Percentiles rank a stretch among this genome's conserved stretches.
phyloP scores from a whole-genome alignment of 2,797 vertebrate species.

The Acridotheres tristis region DNA sequence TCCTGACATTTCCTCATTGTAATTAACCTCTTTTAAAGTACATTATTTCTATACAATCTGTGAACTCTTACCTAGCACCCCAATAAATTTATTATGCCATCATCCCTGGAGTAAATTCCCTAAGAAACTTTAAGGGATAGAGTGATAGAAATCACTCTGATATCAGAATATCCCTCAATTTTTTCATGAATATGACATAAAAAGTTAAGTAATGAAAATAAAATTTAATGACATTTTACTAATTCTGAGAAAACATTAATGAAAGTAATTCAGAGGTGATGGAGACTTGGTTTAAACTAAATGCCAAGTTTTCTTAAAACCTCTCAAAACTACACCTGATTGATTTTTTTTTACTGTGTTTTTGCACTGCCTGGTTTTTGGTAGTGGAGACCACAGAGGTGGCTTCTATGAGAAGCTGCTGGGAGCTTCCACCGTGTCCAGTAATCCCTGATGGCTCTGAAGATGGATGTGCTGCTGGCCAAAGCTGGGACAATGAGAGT shows the following conservation, averaged over 20 bases:
- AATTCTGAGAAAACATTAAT: neutral
- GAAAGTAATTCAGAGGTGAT: slow-evolving; percentile 1
- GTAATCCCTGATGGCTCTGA: neutral
- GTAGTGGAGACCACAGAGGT: too few species aligned
- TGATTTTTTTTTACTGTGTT: neutral
- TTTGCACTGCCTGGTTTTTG: neutral
- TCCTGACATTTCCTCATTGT: neutral
- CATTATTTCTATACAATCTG: neutral
- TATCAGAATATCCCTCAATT: neutral
- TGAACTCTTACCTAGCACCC: neutral
- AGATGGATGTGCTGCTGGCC: neutral
- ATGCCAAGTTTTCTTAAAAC: neutral
- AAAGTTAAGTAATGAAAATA: neutral
- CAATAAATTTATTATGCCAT: neutral
- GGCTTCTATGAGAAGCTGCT: neutral
- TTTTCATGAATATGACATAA: neutral
- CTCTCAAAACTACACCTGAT: neutral
- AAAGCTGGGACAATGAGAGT: neutral
- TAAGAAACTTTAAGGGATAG: neutral
- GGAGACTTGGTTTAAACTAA: neutral
- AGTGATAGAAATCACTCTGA: neutral
- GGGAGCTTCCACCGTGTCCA: neutral
- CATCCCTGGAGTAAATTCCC: neutral
- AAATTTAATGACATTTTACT: neutral
- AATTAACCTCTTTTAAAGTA: neutral